phyloP scores from a whole-genome alignment of 2,888 invertebrate species.

The Sialis lutaria region DNA sequence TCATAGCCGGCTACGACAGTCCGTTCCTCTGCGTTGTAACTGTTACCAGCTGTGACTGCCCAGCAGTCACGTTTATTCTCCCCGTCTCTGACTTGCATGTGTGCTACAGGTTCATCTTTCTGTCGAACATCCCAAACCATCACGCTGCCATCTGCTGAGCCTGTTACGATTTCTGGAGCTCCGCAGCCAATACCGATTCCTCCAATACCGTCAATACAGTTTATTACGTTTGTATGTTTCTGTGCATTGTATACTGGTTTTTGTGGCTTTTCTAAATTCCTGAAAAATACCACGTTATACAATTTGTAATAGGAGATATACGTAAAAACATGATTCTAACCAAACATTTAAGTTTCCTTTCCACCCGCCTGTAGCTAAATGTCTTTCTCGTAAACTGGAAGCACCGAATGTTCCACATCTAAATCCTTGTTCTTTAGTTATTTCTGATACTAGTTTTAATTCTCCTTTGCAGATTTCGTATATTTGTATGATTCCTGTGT shows the following conservation, averaged over 20 bases:
- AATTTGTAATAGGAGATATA: background rate
- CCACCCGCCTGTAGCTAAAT: conserved; percentile 83
- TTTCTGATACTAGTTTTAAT: conserved; percentile 48
- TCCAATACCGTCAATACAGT: conserved; percentile 80
- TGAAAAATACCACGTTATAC: conserved; percentile 19
- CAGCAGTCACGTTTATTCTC: conserved; percentile 75
- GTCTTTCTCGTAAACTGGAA: conserved; percentile 58
- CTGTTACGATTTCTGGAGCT: conserved; percentile 89
- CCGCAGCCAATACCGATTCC: conserved; percentile 66
- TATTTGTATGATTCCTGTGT: conserved; percentile 70
- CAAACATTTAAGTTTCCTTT: conserved; percentile 69
- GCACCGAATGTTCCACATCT: conserved; percentile 92
- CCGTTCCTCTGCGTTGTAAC: conserved; percentile 72
- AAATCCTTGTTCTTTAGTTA: conserved; percentile 66
- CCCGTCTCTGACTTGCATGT: conserved; percentile 61
- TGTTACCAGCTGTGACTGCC: conserved; percentile 84
- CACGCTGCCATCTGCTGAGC: conserved; percentile 81
- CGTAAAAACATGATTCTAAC: conserved; percentile 28
- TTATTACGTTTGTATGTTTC: conserved; percentile 73
- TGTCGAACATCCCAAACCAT: conserved; percentile 94
- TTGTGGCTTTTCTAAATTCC: conserved; percentile 62
- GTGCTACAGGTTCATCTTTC: conserved; percentile 72
- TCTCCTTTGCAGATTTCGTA: conserved; percentile 63
- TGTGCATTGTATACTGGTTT: conserved; percentile 60
- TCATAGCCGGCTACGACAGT: conserved; percentile 86